Conservation (phyloP, 2,797 vertebrate species). For the Danionella dracula region DNA sequence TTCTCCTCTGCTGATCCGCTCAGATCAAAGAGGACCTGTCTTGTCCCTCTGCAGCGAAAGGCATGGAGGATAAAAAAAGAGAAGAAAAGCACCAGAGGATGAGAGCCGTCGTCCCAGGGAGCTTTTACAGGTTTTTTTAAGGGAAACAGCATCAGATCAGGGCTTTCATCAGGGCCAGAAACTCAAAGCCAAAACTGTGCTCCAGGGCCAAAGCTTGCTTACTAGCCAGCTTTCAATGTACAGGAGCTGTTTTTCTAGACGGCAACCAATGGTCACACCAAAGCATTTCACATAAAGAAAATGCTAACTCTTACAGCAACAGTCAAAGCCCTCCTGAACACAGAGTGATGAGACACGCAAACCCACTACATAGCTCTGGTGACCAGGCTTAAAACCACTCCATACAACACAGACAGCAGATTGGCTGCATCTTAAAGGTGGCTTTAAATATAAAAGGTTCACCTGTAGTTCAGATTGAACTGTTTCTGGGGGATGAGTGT, state of each 20-base stretch:
- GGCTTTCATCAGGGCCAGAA: conserved; percentile 66
- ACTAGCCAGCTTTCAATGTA: conserved; percentile 59
- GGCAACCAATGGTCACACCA: conserved; percentile 62
- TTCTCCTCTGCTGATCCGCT: conserved; percentile 67
- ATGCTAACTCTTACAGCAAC: background rate
- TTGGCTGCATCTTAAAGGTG: background rate
- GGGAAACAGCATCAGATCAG: conserved; percentile 53
- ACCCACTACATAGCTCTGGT: background rate
- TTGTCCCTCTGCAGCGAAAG: conserved; percentile 70
- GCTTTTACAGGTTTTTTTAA: conserved; percentile 65
- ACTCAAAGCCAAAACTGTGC: conserved; percentile 66
- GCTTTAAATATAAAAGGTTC: conserved; percentile 27
- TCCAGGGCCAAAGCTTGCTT: conserved; percentile 62
- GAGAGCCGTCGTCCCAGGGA: conserved; percentile 67
- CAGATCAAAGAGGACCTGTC: conserved; percentile 90
- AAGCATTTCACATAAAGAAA: conserved; percentile 14
- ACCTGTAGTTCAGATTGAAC: conserved; percentile 22
- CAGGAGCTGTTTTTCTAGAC: conserved; percentile 65
- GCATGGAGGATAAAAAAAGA: conserved; percentile 50
- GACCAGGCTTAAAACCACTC: background rate
- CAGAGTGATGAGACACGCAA: conserved; percentile 12
- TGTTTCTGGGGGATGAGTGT: background rate
- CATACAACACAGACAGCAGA: conserved; percentile 5
- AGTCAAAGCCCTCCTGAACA: conserved; percentile 19
- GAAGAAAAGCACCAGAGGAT: conserved; percentile 52